phyloP scores from a whole-genome alignment of 2,113 vertebrate genomes.

The Eira barbara region DNA sequence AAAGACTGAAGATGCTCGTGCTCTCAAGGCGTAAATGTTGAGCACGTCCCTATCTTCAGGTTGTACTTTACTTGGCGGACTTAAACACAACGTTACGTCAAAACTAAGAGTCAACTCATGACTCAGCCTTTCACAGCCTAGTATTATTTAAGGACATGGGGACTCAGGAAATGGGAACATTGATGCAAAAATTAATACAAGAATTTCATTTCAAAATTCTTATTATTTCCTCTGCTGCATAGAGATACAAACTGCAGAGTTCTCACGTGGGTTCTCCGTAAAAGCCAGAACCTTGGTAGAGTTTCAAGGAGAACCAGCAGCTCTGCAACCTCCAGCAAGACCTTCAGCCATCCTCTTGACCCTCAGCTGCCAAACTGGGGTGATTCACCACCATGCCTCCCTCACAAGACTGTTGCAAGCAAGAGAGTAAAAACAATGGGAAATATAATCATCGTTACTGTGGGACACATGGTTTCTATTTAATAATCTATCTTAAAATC shows the following conservation, averaged over 20 bases:
- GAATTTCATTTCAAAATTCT: background rate
- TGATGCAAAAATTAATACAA: background rate
- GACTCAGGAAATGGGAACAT: background rate
- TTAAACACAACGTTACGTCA: background rate
- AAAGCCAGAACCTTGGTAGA: background rate
- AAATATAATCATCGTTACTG: background rate
- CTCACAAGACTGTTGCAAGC: background rate
- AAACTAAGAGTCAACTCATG: background rate
- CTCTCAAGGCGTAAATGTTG: background rate
- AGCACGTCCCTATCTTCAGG: background rate
- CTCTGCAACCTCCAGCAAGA: background rate
- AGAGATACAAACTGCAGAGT: background rate
- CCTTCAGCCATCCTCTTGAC: background rate
- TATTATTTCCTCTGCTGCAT: background rate
- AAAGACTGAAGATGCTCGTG: background rate
- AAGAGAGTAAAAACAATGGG: background rate
- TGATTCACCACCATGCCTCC: background rate
- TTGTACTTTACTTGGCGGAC: background rate
- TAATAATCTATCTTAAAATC: constrained; percentile 5
- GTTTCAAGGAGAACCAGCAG: background rate
- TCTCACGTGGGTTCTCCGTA: background rate
- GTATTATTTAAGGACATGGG: background rate
- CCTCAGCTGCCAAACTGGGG: background rate
- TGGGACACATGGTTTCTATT: background rate
- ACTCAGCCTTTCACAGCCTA: background rate